Evolutionary conservation across 2,797 vertebrate genomes (phyloP).

Genomic region (Amblyopsis hoosieri): DNA sequence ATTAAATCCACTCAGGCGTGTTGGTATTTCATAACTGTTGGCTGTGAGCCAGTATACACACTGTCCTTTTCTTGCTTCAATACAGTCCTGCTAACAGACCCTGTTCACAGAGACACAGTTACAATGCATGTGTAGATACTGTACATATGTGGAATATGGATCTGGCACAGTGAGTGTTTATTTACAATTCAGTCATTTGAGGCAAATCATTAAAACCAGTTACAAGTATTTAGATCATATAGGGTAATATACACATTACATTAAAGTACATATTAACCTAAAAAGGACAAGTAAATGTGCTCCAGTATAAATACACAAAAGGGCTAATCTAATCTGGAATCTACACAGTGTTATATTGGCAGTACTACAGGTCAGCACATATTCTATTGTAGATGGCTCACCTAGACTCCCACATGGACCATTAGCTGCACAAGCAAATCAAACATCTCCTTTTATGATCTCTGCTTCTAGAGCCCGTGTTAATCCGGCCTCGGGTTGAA

Average conservation of each 20-base stretch:
- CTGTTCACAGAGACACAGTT: too few species aligned
- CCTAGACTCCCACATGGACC: constrained; percentile 53
- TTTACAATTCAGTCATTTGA: not conserved
- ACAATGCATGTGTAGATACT: too few species aligned
- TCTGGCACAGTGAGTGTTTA: not conserved
- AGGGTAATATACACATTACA: too few species aligned
- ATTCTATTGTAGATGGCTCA: constrained; percentile 9
- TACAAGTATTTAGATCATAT: not conserved
- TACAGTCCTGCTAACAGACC: too few species aligned
- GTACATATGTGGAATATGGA: not conserved
- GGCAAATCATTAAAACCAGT: not conserved
- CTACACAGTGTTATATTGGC: too few species aligned
- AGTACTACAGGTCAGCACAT: too few species aligned
- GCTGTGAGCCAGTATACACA: constrained; percentile 46
- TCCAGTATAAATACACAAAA: too few species aligned
- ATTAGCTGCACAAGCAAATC: constrained; percentile 67
- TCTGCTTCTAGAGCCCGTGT: constrained; percentile 51
- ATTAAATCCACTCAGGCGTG: constrained; percentile 3
- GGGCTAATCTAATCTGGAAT: too few species aligned
- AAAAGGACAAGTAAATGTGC: too few species aligned
- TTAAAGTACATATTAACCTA: too few species aligned
- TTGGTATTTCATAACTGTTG: constrained; percentile 50
- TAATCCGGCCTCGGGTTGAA: constrained; percentile 54
- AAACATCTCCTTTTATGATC: constrained; percentile 71
- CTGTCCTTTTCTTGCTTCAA: constrained; percentile 6